phyloP scores from a whole-genome alignment of 1,140 invertebrate species.

The Drosophila serrata region DNA sequence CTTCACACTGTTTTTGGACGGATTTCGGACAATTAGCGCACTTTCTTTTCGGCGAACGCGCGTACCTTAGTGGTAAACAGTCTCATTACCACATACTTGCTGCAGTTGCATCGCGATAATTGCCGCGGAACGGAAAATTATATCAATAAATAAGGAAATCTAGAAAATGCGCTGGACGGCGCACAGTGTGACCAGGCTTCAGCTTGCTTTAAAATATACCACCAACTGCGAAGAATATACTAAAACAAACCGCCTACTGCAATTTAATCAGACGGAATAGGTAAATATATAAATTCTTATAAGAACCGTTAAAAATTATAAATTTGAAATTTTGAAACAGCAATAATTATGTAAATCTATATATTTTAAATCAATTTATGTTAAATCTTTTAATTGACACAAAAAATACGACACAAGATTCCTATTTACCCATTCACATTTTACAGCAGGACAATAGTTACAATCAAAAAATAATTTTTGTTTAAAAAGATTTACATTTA shows the following conservation, averaged over 20 bases:
- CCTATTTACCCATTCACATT: neutral
- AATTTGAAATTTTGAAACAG: too few relatives aligned
- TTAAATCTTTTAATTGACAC: neutral
- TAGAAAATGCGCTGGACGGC: slow-evolving; percentile 50
- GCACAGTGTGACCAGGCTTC: neutral
- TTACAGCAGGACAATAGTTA: neutral
- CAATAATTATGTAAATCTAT: too few relatives aligned
- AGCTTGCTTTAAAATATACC: too few relatives aligned
- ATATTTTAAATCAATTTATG: too few relatives aligned
- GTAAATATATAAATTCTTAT: neutral
- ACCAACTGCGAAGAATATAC: neutral
- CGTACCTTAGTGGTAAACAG: slow-evolving; percentile 51
- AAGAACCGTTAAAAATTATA: slow-evolving; percentile 1
- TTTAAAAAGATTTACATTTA: neutral
- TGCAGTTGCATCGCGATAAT: slow-evolving; percentile 66
- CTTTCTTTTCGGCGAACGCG: slow-evolving; percentile 30
- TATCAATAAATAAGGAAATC: slow-evolving; percentile 58
- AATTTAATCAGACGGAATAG: neutral
- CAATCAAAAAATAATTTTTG: neutral
- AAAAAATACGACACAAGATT: neutral
- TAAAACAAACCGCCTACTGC: neutral
- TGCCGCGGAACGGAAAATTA: slow-evolving; percentile 57
- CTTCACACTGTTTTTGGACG: slow-evolving; percentile 43
- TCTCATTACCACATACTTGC: slow-evolving; percentile 71
- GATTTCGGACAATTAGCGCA: slow-evolving; percentile 32